Evolutionary conservation across 2,888 invertebrate genomes (phyloP), one percentile per base, ranked within the genome.

Genomic region (Drosophila conformis): DNA sequence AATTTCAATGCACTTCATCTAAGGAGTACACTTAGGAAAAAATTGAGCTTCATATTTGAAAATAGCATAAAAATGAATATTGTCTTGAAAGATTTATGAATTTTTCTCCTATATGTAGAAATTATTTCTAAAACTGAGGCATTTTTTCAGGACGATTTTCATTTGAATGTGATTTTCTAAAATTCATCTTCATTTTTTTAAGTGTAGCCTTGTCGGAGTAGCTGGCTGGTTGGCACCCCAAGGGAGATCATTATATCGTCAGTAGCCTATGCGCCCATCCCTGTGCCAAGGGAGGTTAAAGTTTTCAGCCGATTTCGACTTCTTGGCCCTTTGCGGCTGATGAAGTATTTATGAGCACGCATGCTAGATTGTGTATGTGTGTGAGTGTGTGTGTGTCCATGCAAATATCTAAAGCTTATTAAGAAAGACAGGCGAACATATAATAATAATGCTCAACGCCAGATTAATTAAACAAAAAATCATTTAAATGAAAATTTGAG

Each of bases 231-330:
- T 65, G 42, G 49, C 10, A 52, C 75, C 88, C 83, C 86, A 69
- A 49, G 88, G 85, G 88, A 89, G 81, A 89, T 88, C 86, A 88
- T 89, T 89, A 89, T 83, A 89, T 78, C 86, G 84, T 83, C 86
- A 80, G 89, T 73, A 82, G 74, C 77, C 79, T 77, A 79, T 69
- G 77, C 68, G 70, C 64, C 52, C 59, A 54, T 52, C 27, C 31
- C 42, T 31, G 29, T 42, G 33, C 48, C 38, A 38, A 49, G 59
- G 31, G 35, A n/a, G 49, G 62, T 46, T 71, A 76, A 85, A 78
- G 69, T 88, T 87, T 78, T 63, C 70, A 79, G 78, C 78, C 75
- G 42, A 57, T 75, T 75, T 73, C 69, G 77, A 73, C 82, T 80
- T 80, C 72, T 77, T 73, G 58, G 80, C 69, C 72, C 78, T 73